phyloP scores from a whole-genome alignment of 2,797 vertebrate species.

The Hippocampus kuda region DNA sequence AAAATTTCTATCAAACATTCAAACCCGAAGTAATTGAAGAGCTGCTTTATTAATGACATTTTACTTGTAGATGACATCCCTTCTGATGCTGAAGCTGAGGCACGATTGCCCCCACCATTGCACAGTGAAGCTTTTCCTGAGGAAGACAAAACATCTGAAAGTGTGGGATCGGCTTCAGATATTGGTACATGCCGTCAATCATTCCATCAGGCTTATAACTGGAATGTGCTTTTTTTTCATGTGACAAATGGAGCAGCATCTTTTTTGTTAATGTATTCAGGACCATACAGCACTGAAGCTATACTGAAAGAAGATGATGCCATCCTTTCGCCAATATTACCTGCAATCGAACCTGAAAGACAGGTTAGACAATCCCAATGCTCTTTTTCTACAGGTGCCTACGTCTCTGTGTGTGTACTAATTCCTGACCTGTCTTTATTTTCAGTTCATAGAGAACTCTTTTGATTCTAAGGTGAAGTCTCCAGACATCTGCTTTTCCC shows the following conservation, averaged over 20 bases:
- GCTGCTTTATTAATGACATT: constrained; percentile 4
- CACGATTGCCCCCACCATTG: constrained; percentile 55
- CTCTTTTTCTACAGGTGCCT: background rate
- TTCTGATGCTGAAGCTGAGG: constrained; percentile 82
- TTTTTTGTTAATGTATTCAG: constrained; percentile 40
- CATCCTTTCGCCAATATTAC: constrained; percentile 45
- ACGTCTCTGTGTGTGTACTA: background rate
- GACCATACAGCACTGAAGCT: constrained; percentile 35
- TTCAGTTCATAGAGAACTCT: constrained; percentile 28
- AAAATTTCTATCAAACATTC: constrained; percentile 3
- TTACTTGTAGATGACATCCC: constrained; percentile 75
- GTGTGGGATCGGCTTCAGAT: constrained; percentile 43
- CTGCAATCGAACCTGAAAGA: constrained; percentile 31
- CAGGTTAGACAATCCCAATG: constrained; percentile 34
- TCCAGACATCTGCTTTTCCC: constrained; percentile 67
- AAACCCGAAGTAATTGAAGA: background rate
- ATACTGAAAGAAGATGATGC: constrained; percentile 47
- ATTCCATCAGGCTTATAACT: background rate
- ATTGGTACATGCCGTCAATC: constrained; percentile 55
- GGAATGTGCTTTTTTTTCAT: background rate
- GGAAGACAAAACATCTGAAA: constrained; percentile 55
- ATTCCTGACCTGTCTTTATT: background rate
- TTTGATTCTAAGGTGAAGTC: constrained; percentile 50
- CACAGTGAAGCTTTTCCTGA: constrained; percentile 29
- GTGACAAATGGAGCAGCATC: background rate